Evolutionary conservation across 2,113 vertebrate species (phyloP).

Genomic region (Boleophthalmus pectinirostris): DNA sequence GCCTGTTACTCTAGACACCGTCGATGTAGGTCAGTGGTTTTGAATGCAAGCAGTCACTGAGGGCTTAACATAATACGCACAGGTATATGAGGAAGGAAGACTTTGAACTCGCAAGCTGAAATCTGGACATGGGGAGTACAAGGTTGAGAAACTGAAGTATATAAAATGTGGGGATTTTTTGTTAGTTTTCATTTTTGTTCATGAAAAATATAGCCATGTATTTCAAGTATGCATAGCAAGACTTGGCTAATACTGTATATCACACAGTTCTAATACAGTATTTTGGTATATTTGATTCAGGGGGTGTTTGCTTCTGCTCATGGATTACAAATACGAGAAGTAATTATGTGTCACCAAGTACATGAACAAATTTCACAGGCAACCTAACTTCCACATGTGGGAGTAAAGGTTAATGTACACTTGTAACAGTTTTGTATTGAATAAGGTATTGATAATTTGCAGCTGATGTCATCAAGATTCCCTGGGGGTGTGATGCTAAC

Average conservation of each 20-base stretch:
- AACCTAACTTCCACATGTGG: background rate
- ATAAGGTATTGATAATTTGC: no score
- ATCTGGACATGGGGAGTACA: constrained; percentile 3
- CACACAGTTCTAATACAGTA: constrained; percentile 27
- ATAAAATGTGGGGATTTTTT: background rate
- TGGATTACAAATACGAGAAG: constrained; percentile 35
- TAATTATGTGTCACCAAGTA: constrained; percentile 18
- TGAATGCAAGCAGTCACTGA: constrained; percentile 49
- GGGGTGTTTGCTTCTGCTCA: constrained; percentile 41
- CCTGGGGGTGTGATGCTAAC: no score
- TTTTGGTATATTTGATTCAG: constrained; percentile 26
- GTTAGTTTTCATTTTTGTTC: background rate
- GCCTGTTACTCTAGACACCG: constrained; percentile 34
- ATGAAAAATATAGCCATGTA: background rate
- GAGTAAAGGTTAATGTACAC: background rate
- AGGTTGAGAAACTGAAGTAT: background rate
- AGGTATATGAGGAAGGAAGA: constrained; percentile 16
- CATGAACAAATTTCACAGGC: background rate
- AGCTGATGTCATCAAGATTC: no score
- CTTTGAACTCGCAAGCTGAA: constrained; percentile 16
- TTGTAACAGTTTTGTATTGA: background rate
- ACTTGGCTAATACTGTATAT: no score
- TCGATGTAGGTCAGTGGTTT: constrained; percentile 41
- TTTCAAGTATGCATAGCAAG: no score
- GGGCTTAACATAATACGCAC: constrained; percentile 39